Base-by-base conservation (phyloP, 2,797 vertebrate genomes). In the Betta splendens region DNA sequence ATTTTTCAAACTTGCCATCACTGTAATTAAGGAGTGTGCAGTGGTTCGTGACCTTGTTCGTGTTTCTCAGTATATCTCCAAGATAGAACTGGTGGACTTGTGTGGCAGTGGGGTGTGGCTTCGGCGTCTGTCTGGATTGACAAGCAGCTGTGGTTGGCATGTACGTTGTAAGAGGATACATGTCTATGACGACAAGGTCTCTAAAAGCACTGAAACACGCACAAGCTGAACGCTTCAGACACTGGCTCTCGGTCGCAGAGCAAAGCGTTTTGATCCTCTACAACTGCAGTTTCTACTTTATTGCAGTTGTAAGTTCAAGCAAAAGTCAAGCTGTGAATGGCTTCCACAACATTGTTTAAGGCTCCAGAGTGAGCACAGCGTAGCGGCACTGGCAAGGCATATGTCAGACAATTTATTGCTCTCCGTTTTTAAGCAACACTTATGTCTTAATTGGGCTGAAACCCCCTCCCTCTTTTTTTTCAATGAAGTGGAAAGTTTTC, bases 251-350 rank as follows among this genome's bases (percentile, higher is more conserved):
- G 54, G 36, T 46, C 18, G 20, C 35, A 33, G 38, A 36, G 17
- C 9, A 17, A 25, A 21, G 18, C 16, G 10, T 56, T 62, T 61
- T 31, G 9, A 58, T 50, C 77, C 80, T 79, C 68, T 58, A 60
- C 66, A 22, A 33, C 43, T 56, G 37, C 3, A 23, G 48, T 68
- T 60, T 68, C 15, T 44, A 35, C 59, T 82, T 83, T 61, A 77
- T 69, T 79, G 59, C 59, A 40, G 45, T 45, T 39, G 62, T 4
- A 36, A 72, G 69, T 81, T 83, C 62, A 80, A 68, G 67, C 73
- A 65, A 42, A 77, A 82, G 77, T 82, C 62, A 62, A 72, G 80
- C 77, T 53, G 53, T 75, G 74, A 80, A 69, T 77, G 79, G 77
- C 76, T 75, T 86, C 73, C 62, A 82, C 51, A 43, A 26, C 62